Base-by-base conservation (phyloP, 2,113 vertebrate species). In the Mystacornis crossleyi region DNA sequence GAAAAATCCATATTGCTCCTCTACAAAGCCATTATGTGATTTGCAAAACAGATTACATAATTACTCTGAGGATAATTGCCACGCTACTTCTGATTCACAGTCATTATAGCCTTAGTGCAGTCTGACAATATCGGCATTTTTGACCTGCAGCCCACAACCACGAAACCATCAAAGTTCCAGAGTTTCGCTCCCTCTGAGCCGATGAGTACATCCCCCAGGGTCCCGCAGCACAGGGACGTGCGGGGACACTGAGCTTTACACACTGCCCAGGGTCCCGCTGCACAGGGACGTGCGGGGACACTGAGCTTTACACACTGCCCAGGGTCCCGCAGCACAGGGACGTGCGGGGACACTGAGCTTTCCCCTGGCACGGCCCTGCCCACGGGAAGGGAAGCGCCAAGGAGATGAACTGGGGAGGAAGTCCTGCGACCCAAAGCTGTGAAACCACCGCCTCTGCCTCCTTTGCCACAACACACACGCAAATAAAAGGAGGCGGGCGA, bases 91-190 rank as follows among this genome's bases (percentile, higher is more conserved):
- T 70, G 38, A 79, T 70, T 87, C 48, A 42, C 40, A 57, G 50
- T 6, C 45, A 24, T 42, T 34, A 57, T 0, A 36, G 36, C n/a
- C 24, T 43, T 19, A 73, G 14, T 0, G 9, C 9, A 38, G 16
- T 8, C 50, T 29, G 36, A 19, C 43, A 36, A 28, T 1, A 51
- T 1, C 1, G 12, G 42, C 13, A 18, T 7, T 69, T 79, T 17
- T 34, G 45, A 38, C 66, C 74, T 2, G 42, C 18, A 20, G 53
- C 70, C 72, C 58, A 11, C 25, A 45, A 13, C 15, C 40, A 20
- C 0, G 2, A 24, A 18, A 54, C 28, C 31, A 17, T 12, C 53
- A 11, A 18, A 53, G 18, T 4, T 11, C 6, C 17, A 3, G 25
- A 17, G 28, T 2, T 71, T 14, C 1, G 3, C 16, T 18, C 16